Conservation (phyloP, 1,140 invertebrate species). For the Spodoptera frugiperda region DNA sequence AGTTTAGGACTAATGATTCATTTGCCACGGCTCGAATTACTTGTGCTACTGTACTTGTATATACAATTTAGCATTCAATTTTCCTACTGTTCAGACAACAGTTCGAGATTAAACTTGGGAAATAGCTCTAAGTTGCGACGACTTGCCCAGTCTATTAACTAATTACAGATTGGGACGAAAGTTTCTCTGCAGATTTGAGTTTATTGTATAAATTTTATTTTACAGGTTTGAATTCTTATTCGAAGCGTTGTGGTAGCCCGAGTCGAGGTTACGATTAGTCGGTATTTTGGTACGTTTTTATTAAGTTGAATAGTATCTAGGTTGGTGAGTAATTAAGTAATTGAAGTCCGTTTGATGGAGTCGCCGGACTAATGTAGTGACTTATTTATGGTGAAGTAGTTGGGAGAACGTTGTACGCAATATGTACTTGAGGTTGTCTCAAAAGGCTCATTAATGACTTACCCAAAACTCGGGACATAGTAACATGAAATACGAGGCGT, state of each 20-base stretch:
- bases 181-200: slow-evolving; percentile 19
- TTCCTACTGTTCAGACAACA: slow-evolving; percentile 11
- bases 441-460: slow-evolving; percentile 42
- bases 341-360: slow-evolving; percentile 6
- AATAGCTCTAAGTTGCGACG: neutral
- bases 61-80: slow-evolving; percentile 43
- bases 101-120: slow-evolving; percentile 17
- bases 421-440: slow-evolving; percentile 18
- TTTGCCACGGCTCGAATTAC: slow-evolving; percentile 57
- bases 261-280: slow-evolving; percentile 1
- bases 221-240: slow-evolving; percentile 9
- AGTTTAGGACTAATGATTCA: slow-evolving; percentile 73
- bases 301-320: slow-evolving; percentile 15
- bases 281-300: neutral
- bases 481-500: slow-evolving; percentile 34
- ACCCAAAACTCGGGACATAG: slow-evolving; percentile 33
- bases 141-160: slow-evolving; percentile 30
- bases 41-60: slow-evolving; percentile 42
- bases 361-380: neutral
- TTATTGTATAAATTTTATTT: slow-evolving; percentile 23
- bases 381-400: neutral
- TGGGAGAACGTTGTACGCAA: neutral
- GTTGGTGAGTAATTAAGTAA: neutral
- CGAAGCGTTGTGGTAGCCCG: neutral
- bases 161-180: slow-evolving; percentile 26